phyloP scores from a whole-genome alignment of 2,113 vertebrate genomes.

The Mellivora capensis region DNA sequence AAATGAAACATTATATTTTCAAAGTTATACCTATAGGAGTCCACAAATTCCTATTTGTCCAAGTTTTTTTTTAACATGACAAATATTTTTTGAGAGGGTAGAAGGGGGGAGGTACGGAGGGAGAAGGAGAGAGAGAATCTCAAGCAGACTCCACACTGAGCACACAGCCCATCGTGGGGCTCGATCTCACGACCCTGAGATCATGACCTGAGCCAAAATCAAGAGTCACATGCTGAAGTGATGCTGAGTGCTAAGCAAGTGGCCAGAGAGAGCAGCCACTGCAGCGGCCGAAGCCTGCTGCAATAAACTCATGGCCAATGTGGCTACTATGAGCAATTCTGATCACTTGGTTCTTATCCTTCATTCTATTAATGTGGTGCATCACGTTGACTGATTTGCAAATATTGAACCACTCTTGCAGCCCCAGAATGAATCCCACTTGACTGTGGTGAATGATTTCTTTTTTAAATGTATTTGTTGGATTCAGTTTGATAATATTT shows the following conservation, averaged over 20 bases:
- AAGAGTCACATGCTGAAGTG: no score
- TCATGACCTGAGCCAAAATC: no score
- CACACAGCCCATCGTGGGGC: no score
- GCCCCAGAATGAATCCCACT: background rate
- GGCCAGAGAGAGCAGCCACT: background rate
- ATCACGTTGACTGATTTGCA: background rate
- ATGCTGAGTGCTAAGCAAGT: background rate
- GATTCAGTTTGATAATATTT: background rate
- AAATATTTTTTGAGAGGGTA: background rate
- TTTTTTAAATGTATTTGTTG: background rate
- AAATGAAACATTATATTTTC: background rate
- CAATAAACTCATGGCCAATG: background rate
- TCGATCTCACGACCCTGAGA: no score
- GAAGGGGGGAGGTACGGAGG: no score
- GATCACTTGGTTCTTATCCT: background rate
- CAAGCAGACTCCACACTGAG: no score
- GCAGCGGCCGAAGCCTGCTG: background rate
- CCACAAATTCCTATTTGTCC: background rate
- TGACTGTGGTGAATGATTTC: background rate
- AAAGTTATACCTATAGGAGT: background rate
- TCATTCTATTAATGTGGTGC: background rate
- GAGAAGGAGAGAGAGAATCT: no score
- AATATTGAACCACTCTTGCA: background rate
- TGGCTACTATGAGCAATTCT: background rate
- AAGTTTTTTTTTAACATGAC: background rate